phyloP scores from a whole-genome alignment of 2,113 vertebrate species.

The Notothenia rossii region DNA sequence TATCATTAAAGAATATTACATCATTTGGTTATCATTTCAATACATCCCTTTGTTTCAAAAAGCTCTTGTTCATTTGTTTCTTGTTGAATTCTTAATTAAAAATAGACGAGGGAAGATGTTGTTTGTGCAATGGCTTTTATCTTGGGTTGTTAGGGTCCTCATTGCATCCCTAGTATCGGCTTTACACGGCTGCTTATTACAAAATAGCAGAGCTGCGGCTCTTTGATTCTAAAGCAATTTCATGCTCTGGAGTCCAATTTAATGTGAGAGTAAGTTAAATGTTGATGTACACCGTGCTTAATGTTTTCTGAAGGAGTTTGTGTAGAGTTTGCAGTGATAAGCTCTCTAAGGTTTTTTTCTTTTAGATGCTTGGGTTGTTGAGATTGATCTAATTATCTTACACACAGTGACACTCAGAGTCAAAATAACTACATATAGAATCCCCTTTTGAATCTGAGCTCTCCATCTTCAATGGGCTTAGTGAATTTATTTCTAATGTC shows the following conservation, averaged over 20 bases:
- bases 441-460: constrained; percentile 36
- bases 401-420: constrained; percentile 8
- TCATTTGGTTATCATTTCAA: no score
- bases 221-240: constrained; percentile 54
- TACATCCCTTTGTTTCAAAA: background rate
- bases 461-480: constrained; percentile 46
- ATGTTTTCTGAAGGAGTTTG: constrained; percentile 30
- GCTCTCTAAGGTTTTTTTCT: background rate
- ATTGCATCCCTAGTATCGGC: background rate
- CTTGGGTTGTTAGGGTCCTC: background rate
- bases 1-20: background rate
- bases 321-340: constrained; percentile 14
- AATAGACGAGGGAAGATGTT: constrained; percentile 11
- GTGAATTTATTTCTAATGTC: constrained; percentile 59
- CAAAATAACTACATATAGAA: constrained; percentile 25
- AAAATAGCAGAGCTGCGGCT: constrained; percentile 31
- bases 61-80: background rate
- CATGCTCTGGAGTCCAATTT: constrained; percentile 54
- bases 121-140: background rate
- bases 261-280: constrained; percentile 16
- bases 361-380: constrained; percentile 5
- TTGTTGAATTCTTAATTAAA: background rate
- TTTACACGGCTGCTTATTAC: constrained; percentile 22
- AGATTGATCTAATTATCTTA: constrained; percentile 38
- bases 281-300: constrained; percentile 23